These are phyloP conservation scores for Takifugu rubripes DNA, from an alignment of 2,797 vertebrate species.

Conservation along the genomic window DNA sequence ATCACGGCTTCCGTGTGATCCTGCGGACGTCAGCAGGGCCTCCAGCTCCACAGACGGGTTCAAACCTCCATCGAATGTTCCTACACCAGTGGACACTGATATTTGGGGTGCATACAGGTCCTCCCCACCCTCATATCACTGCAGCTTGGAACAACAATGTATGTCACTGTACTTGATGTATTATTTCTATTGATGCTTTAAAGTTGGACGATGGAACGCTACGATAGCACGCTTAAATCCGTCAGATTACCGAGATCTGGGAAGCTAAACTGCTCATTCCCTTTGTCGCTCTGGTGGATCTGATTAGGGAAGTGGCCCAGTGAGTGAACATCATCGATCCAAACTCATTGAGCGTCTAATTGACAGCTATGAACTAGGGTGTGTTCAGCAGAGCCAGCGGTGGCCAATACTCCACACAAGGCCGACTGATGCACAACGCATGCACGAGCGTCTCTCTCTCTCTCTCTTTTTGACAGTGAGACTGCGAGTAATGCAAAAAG, in stretches of 20 bases:
- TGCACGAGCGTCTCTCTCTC: background rate
- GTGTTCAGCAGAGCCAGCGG: constrained; percentile 41
- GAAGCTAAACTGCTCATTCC: background rate
- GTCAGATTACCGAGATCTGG: background rate
- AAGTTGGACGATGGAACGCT: too few relatives aligned
- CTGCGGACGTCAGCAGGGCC: too few relatives aligned
- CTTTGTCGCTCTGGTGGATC: background rate
- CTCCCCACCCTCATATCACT: too few relatives aligned
- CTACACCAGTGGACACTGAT: too few relatives aligned
- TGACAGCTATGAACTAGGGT: constrained; percentile 36
- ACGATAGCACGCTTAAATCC: background rate
- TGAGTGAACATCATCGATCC: background rate
- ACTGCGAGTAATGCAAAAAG: background rate
- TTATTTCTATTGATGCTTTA: too few relatives aligned
- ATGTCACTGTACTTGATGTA: too few relatives aligned
- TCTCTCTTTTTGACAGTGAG: background rate
- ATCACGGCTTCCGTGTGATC: constrained; percentile 11
- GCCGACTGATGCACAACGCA: constrained; percentile 3
- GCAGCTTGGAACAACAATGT: too few relatives aligned
- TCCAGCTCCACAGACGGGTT: too few relatives aligned
- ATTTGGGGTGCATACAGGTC: too few relatives aligned
- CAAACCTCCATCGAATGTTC: too few relatives aligned
- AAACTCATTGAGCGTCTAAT: constrained; percentile 37
- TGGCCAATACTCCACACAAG: constrained; percentile 22
- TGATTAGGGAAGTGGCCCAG: constrained; percentile 34